Evolutionary conservation across 1,140 invertebrate genomes (phyloP), one percentile per base, ranked within the genome.

Genomic region (Philopotamus ludificatus): DNA sequence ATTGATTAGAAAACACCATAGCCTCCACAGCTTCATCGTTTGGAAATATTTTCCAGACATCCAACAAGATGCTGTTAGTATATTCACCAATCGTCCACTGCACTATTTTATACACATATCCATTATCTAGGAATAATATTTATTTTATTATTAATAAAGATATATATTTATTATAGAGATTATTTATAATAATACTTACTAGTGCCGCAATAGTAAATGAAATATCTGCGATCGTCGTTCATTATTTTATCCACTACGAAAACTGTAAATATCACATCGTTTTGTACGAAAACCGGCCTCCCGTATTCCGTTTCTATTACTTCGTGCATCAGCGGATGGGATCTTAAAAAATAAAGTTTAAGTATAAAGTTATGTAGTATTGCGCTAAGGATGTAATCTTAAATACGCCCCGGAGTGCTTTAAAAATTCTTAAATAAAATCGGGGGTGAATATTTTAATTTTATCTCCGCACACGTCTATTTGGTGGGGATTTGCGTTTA

Each of bases 281-380:
- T 69, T 21, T 70, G 64, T 25, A 66, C 47, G 44, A 22, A 66
- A 12, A 70, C 44, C 1, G 68, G 61, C n/a, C 65, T 34, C 4
- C 53, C 49, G 26, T 42, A 64, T 25, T 70, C 61, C 1, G 68
- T 23, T 4, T 34, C 3, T 0, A 70, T 59, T 8, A 47, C 20
- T 15, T 64, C 61, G 25, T 55, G 60, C 68, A 70, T 70, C 61
- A 66, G 49, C 2, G 68, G 68, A 28, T 70, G 68, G 7, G 61
- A 60, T 57, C 68, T 70, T 28, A 23, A 58, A 9, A 58, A 50
- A 61, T n/a, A n/a, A n/a, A n/a, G n/a, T n/a, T n/a, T n/a, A n/a
- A n/a, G n/a, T n/a, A n/a, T n/a, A n/a, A n/a, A n/a, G n/a, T n/a
- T n/a, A n/a, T n/a, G n/a, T n/a, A n/a, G n/a, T n/a, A n/a, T n/a